Base-by-base conservation (phyloP, 1,140 invertebrate species). In the Armadillidium nasatum region DNA sequence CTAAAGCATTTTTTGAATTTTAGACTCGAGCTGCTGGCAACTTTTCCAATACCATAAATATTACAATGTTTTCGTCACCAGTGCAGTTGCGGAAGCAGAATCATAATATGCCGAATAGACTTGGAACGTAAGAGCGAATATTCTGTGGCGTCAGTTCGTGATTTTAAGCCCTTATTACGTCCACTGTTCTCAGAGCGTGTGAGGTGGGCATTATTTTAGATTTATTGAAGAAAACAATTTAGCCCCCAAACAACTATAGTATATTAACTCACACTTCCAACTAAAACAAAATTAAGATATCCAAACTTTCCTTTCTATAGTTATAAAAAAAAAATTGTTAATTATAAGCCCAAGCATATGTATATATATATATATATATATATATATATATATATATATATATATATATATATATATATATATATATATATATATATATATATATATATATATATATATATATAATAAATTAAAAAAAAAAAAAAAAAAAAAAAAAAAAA, bases 151-250 rank as follows among this genome's bases (percentile, higher is more conserved):
- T 60, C 50, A 13, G 19, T 7, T 2, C 7, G 19, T 19, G 19
- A 60, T 19, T 60, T 13, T 60, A 60, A 13, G 50, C 11, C 50
- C 19, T 60, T 60, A 60, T 60, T 60, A 60, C 50, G 4, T 60
- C 11, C 11, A 60, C 50, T 60, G 19, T 60, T 60, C 50, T 19
- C 50, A 19, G 50, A 60, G 50, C 50, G 50, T 60, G 50, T 60
- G 50, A 60, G 50, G 50, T 60, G 50, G 50, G 50, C 50, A 60
- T 19, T 60, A 60, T 60, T 60, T 60, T 60, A 60, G 50, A 60
- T 60, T 60, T 60, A 60, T 60, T 60, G 50, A 60, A 60, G 50
- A 60, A 60, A 60, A 60, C 50, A 60, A 60, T 60, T 60, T 60
- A 60, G 19, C 50, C 50, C 46, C 50, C 50, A 60, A 60, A 60